Percentiles rank a stretch among this genome's conserved stretches.
These are phyloP conservation scores for Trididemnum nubilum DNA, from an alignment of 23 tunicate genomes.

Conservation along the genomic window DNA sequence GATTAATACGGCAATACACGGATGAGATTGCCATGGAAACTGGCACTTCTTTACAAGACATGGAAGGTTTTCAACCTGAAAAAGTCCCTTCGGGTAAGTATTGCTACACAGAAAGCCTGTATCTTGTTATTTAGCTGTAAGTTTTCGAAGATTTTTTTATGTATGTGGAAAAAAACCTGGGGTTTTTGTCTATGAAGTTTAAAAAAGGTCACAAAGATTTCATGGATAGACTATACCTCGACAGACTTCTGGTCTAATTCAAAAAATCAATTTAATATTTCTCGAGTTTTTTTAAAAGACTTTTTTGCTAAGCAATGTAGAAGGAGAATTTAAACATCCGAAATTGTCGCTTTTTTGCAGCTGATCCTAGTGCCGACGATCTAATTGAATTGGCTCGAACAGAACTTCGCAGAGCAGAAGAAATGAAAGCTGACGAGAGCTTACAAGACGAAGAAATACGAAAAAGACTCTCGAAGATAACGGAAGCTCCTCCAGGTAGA, in stretches of 20 bases:
- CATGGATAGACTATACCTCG: too few relatives aligned
- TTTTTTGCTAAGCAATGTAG: too few relatives aligned
- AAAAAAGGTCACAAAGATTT: too few relatives aligned
- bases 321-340: too few relatives aligned
- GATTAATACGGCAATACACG: constrained; percentile 80
- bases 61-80: constrained; percentile 5
- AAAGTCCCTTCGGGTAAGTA: constrained; percentile 19
- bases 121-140: too few relatives aligned
- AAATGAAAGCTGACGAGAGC: constrained; percentile 25
- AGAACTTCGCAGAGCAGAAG: constrained; percentile 53
- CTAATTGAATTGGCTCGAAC: constrained; percentile 52
- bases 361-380: constrained; percentile 66
- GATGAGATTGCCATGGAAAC: constrained; percentile 77
- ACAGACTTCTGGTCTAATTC: too few relatives aligned
- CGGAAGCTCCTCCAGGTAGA: constrained; percentile 31
- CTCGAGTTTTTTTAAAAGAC: too few relatives aligned
- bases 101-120: neutral
- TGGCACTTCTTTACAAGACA: neutral
- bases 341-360: too few relatives aligned
- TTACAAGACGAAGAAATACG: constrained; percentile 57
- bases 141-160: neutral
- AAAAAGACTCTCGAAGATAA: constrained; percentile 43
- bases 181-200: too few relatives aligned
- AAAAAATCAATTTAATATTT: too few relatives aligned
- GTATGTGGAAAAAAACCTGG: too few relatives aligned